These are phyloP conservation scores for Notiomystis cincta DNA, from an alignment of 2,113 vertebrate species.

Conservation along the genomic window DNA sequence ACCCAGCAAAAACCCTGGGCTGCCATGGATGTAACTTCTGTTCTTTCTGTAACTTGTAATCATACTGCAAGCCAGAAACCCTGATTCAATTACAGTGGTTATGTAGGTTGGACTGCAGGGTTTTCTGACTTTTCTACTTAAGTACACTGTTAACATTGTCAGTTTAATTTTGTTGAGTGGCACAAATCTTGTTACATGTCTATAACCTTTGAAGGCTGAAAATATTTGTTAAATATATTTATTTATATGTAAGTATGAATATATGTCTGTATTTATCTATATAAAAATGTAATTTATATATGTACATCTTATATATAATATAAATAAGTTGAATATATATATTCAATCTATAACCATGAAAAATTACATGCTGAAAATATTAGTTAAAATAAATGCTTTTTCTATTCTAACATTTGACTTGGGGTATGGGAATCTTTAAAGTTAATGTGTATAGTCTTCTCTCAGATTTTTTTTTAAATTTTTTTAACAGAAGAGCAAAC, in stretches of 20 bases:
- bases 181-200: neutral
- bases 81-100: constrained; percentile 4
- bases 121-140: constrained; percentile 9
- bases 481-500: neutral
- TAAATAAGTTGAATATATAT: neutral
- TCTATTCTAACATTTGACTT: neutral
- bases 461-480: neutral
- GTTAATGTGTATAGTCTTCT: neutral
- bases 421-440: neutral
- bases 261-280: neutral
- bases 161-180: neutral
- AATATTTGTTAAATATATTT: neutral
- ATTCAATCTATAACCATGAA: neutral
- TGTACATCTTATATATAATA: neutral
- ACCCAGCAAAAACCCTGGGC: neutral
- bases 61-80: neutral
- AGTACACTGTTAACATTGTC: neutral
- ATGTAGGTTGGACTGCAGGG: neutral
- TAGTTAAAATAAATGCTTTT: neutral
- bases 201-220: neutral
- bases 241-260: neutral
- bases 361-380: neutral
- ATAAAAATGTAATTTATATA: neutral
- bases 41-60: constrained; percentile 25
- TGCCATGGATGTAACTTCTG: neutral